Conservation (phyloP, 2,888 invertebrate genomes). For the Rhagium mordax region DNA sequence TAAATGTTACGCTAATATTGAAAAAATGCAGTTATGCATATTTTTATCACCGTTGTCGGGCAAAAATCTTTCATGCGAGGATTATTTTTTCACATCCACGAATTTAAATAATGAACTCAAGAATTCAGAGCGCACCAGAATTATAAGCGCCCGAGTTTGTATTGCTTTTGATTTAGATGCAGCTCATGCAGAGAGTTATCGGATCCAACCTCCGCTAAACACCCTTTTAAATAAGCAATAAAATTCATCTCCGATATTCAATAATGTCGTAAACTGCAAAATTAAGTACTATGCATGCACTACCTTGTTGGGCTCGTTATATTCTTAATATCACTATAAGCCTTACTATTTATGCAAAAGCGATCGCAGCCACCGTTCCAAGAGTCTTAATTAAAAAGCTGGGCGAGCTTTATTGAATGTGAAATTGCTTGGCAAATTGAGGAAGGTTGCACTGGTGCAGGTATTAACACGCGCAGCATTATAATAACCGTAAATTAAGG, state of each 20-base stretch:
- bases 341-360: not conserved
- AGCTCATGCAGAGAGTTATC: not conserved
- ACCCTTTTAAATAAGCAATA: not conserved
- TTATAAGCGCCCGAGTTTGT: not conserved
- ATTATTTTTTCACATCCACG: too few species aligned
- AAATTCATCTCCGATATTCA: not conserved
- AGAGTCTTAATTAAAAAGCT: not conserved
- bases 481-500: not conserved
- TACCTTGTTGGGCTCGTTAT: not conserved
- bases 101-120: too few species aligned
- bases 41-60: too few species aligned
- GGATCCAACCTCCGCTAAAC: not conserved
- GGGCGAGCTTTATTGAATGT: not conserved
- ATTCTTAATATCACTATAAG: not conserved
- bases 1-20: too few species aligned
- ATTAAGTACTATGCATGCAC: not conserved
- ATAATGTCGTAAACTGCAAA: not conserved
- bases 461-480: not conserved
- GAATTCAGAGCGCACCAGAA: too few species aligned
- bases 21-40: too few species aligned
- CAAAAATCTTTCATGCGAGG: too few species aligned
- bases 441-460: not conserved
- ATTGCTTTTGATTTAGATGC: not conserved
- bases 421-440: not conserved
- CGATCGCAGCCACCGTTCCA: not conserved